A percentile compares a stretch with the other conserved stretches of the same genome.
phyloP scores from a whole-genome alignment of 2,113 vertebrate species.

The Toxostoma redivivum region DNA sequence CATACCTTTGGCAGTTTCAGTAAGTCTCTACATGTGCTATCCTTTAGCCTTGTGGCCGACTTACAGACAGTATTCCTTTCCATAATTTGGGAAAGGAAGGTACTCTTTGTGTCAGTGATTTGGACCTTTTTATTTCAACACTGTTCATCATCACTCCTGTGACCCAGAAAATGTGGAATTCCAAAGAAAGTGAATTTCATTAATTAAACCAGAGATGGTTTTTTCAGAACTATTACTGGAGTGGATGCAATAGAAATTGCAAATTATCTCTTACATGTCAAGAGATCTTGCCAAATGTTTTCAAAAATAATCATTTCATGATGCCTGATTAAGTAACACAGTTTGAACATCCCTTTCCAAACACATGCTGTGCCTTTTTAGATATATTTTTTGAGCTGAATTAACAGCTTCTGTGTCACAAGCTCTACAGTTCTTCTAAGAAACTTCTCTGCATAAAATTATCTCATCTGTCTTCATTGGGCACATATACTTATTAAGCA shows the following conservation, averaged over 20 bases:
- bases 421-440: neutral
- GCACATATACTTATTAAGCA: neutral
- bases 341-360: neutral
- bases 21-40: neutral
- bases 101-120: neutral
- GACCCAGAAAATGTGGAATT: neutral
- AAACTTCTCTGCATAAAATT: neutral
- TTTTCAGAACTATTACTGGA: neutral
- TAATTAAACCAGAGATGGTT: neutral
- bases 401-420: neutral
- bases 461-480: neutral
- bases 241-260: neutral
- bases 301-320: neutral
- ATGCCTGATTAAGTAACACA: neutral
- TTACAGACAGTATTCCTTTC: neutral
- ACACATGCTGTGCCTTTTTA: neutral
- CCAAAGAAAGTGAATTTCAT: neutral
- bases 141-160: neutral
- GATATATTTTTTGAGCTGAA: neutral
- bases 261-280: neutral
- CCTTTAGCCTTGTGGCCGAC: neutral
- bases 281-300: slow-evolving; percentile 14
- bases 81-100: neutral
- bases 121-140: neutral
- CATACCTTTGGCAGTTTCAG: neutral